phyloP scores from a whole-genome alignment of 2,888 invertebrate genomes.

The Calephelis perditalis region DNA sequence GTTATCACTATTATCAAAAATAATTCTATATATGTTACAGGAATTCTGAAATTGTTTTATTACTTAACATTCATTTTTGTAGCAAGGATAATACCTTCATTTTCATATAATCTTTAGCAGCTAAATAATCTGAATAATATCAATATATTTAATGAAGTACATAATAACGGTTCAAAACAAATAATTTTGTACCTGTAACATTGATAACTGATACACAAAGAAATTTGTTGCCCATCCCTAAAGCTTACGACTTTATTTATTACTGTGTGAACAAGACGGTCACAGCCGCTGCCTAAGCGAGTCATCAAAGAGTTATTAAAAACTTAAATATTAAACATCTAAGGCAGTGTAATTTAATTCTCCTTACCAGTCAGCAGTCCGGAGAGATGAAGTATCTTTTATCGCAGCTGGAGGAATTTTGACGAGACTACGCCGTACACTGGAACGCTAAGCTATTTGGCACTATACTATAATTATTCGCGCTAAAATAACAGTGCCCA shows the following conservation, averaged over 20 bases:
- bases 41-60: too few species aligned
- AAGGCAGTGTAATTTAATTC: slow-evolving; percentile 10
- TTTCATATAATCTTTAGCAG: too few species aligned
- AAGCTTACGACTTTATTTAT: not conserved
- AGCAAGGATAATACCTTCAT: too few species aligned
- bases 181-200: too few species aligned
- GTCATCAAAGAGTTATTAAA: not conserved
- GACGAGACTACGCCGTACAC: slow-evolving; percentile 31
- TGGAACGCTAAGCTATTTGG: not conserved
- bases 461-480: slow-evolving; percentile 1
- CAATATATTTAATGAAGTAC: not conserved
- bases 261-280: not conserved
- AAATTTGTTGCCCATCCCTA: slow-evolving; percentile 7
- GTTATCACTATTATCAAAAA: too few species aligned
- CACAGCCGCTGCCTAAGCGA: not conserved
- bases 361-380: slow-evolving; percentile 57
- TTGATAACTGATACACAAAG: not conserved
- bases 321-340: not conserved
- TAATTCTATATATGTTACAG: too few species aligned
- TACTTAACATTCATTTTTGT: too few species aligned
- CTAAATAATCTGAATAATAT: too few species aligned
- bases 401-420: slow-evolving; percentile 66
- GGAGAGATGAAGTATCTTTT: slow-evolving; percentile 53
- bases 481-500: not conserved
- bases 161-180: not conserved